Evolutionary conservation across 2,113 vertebrate genomes (phyloP).

Genomic region (Meleagris gallopavo): DNA sequence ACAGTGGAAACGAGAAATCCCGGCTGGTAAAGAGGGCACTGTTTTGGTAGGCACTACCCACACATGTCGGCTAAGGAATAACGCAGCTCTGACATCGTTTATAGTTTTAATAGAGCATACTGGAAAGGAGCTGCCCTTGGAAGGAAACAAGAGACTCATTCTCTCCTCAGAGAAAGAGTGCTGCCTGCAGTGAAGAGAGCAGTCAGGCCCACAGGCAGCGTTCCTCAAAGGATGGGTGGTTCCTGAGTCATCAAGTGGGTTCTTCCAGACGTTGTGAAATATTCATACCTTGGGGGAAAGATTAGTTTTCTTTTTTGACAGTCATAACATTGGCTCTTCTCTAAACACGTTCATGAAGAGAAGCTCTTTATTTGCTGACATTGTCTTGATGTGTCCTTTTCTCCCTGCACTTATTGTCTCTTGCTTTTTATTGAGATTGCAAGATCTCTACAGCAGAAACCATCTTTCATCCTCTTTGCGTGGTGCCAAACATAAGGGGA

Average conservation of each 20-base stretch:
- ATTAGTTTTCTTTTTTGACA: not conserved
- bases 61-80: not conserved
- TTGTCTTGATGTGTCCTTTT: not conserved
- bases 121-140: slow-evolving; percentile 19
- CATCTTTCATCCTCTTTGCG: not conserved
- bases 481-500: not conserved
- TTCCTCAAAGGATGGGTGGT: slow-evolving; percentile 25
- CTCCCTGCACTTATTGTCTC: not conserved
- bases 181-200: not conserved
- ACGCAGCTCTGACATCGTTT: not conserved
- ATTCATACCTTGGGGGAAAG: slow-evolving; percentile 23
- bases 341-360: not conserved
- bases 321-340: not conserved
- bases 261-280: slow-evolving; percentile 24
- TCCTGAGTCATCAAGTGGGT: not conserved
- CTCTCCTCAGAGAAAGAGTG: not conserved
- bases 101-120: not conserved
- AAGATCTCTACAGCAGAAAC: not conserved
- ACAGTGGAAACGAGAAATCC: slow-evolving; percentile 11
- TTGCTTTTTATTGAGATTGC: slow-evolving; percentile 1
- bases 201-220: not conserved
- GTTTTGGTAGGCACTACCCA: not conserved
- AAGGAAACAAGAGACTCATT: not conserved
- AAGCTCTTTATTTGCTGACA: not conserved
- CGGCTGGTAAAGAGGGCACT: rapidly evolving